phyloP scores from a whole-genome alignment of 2,888 invertebrate species.

The Pheosia tremula region DNA sequence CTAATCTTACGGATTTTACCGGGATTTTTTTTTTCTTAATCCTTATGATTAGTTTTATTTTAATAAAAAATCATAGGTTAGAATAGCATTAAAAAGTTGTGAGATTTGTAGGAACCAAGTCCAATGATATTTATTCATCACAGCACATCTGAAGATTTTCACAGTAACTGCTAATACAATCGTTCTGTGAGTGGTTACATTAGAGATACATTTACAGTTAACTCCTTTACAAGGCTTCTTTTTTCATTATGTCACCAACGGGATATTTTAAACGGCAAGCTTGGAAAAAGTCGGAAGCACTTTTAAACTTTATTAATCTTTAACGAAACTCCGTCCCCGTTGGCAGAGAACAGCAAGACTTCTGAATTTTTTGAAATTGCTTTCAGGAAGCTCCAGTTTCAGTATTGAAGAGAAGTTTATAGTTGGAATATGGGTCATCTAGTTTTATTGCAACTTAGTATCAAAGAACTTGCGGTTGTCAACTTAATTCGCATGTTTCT shows the following conservation, averaged over 20 bases:
- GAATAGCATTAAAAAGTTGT: no score
- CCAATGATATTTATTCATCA: no score
- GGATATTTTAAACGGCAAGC: constrained; percentile 23
- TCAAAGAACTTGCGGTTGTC: neutral
- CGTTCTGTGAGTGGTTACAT: no score
- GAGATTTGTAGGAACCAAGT: no score
- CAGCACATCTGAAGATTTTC: no score
- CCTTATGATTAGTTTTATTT: no score
- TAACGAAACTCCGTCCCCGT: constrained; percentile 49
- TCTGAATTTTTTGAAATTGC: constrained; percentile 52
- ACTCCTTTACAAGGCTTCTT: constrained; percentile 8
- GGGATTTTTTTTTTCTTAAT: no score
- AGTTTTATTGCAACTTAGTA: constrained; percentile 36
- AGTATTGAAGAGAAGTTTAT: constrained; percentile 47
- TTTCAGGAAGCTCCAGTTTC: constrained; percentile 49
- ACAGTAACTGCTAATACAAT: no score
- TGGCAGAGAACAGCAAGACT: constrained; percentile 41
- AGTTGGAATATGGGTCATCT: constrained; percentile 37
- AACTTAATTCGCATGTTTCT: no score
- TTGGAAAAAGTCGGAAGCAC: constrained; percentile 47
- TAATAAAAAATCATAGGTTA: no score
- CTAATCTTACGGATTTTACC: no score
- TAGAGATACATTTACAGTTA: neutral
- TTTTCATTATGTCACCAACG: constrained; percentile 11
- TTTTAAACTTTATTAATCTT: constrained; percentile 63